Percentiles rank a stretch among this genome's conserved stretches.
Conservation (phyloP, 1,140 invertebrate species). For the Monochamus saltuarius region DNA sequence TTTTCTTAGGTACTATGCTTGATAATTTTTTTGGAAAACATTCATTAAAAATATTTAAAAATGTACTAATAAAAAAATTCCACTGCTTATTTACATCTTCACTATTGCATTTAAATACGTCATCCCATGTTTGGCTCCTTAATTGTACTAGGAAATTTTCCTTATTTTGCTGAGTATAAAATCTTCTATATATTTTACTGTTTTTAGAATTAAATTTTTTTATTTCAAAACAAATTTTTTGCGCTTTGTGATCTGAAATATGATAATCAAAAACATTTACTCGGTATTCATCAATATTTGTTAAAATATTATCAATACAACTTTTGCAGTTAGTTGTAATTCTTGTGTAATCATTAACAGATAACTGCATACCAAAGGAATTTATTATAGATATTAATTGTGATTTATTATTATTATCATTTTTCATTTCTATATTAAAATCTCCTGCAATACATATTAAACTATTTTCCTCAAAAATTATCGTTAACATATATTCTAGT, state of each 20-base stretch:
- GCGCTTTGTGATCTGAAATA: too few species aligned
- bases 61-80: not conserved
- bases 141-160: too few species aligned
- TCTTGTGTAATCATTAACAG: not conserved
- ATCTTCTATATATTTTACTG: too few species aligned
- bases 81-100: not conserved
- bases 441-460: slow-evolving; percentile 40
- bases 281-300: too few species aligned
- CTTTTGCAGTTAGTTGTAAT: not conserved
- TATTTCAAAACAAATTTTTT: too few species aligned
- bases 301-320: too few species aligned
- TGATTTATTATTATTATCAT: not conserved
- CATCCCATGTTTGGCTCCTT: not conserved
- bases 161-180: too few species aligned
- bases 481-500: too few species aligned
- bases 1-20: too few species aligned
- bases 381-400: not conserved
- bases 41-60: slow-evolving; percentile 8
- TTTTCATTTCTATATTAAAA: slow-evolving; percentile 1
- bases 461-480: too few species aligned
- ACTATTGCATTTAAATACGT: not conserved
- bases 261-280: too few species aligned
- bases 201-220: too few species aligned
- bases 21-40: not conserved
- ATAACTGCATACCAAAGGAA: not conserved